These are phyloP conservation scores for Hypotaenidia okinawae DNA, from an alignment of 2,797 vertebrate genomes.

Conservation along the genomic window DNA sequence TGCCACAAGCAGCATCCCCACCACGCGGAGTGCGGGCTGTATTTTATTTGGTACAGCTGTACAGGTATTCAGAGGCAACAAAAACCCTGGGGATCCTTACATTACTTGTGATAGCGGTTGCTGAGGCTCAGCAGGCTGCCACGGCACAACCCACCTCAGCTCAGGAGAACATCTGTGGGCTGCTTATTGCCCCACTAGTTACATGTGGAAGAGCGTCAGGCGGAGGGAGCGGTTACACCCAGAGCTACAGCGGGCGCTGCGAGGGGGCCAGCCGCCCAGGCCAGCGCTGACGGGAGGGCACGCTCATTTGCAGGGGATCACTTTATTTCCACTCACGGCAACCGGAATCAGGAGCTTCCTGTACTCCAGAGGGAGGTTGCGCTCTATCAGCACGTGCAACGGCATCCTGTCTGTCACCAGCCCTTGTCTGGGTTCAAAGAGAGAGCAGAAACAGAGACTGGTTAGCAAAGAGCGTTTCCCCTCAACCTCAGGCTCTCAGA, in stretches of 20 bases:
- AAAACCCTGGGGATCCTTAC: neutral
- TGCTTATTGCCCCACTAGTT: accelerated
- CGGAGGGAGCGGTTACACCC: neutral
- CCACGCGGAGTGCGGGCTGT: accelerated
- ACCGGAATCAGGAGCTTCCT: constrained; percentile 89
- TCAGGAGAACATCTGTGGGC: accelerated
- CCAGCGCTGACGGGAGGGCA: neutral
- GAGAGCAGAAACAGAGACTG: neutral
- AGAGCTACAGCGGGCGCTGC: neutral
- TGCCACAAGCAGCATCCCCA: neutral
- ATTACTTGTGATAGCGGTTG: neutral
- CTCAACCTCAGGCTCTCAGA: neutral
- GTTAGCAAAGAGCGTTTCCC: neutral
- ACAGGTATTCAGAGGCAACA: neutral
- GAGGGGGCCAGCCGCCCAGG: accelerated
- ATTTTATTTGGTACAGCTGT: constrained; percentile 36
- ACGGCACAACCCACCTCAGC: neutral
- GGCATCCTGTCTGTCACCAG: constrained; percentile 88
- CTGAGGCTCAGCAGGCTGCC: neutral
- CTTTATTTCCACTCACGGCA: constrained; percentile 88
- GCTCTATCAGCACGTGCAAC: constrained; percentile 89
- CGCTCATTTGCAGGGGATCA: constrained; percentile 75
- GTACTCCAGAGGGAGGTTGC: constrained; percentile 89
- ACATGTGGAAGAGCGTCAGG: accelerated
- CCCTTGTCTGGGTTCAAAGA: constrained; percentile 81